Percentiles rank a stretch among this genome's conserved stretches.
Conservation (phyloP, 2,797 vertebrate genomes). For the Sebastiscus albofasciatus region DNA sequence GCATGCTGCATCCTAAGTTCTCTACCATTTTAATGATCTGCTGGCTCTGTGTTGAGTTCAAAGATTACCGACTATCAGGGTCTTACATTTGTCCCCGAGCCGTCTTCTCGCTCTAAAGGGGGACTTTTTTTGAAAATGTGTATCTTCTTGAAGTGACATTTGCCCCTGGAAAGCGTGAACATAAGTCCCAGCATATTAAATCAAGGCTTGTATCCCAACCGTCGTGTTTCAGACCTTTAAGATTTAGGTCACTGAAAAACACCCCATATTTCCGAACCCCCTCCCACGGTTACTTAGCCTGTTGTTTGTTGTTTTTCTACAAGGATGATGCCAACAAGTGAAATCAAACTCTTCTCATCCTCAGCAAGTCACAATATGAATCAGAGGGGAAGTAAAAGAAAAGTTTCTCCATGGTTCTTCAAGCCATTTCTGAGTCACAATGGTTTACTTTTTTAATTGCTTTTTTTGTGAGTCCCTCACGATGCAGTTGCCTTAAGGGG, state of each 20-base stretch:
- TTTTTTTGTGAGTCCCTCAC: constrained; percentile 51
- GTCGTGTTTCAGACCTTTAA: constrained; percentile 28
- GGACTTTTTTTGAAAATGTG: constrained; percentile 3
- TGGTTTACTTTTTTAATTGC: constrained; percentile 75
- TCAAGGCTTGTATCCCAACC: constrained; percentile 23
- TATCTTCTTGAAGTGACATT: constrained; percentile 51
- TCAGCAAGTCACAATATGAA: constrained; percentile 6
- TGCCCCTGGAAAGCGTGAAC: constrained; percentile 50
- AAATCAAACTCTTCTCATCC: constrained; percentile 33
- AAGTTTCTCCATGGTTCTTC: constrained; percentile 29
- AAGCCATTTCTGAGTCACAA: constrained; percentile 50
- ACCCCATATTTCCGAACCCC: constrained; percentile 11
- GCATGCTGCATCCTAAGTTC: not conserved
- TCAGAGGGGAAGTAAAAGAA: not conserved
- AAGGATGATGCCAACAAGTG: constrained; percentile 52
- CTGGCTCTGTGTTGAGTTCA: constrained; percentile 23
- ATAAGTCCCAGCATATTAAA: constrained; percentile 39
- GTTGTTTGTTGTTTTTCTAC: not conserved
- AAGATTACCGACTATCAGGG: constrained; percentile 28
- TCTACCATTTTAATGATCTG: constrained; percentile 17
- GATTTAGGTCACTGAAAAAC: constrained; percentile 56
- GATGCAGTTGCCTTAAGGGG: constrained; percentile 41
- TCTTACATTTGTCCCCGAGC: constrained; percentile 31
- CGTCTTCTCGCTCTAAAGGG: constrained; percentile 1
- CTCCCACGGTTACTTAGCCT: constrained; percentile 8